Percentiles rank a stretch among this genome's conserved stretches.
Conservation (phyloP, 2,888 invertebrate species). For the Rotaria sp. region DNA sequence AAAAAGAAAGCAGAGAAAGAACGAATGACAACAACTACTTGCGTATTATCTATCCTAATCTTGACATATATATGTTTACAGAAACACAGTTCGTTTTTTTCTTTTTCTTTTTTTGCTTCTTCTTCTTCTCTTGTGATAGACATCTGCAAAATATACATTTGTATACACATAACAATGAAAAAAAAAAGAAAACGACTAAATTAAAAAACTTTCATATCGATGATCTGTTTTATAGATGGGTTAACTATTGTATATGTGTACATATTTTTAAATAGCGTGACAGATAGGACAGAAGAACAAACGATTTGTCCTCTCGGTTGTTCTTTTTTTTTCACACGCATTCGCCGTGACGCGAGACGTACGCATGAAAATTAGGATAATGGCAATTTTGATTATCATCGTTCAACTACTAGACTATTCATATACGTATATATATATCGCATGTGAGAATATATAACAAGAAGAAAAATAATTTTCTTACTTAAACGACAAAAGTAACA, state of each 20-base stretch:
- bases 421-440: not conserved
- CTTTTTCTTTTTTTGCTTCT: not conserved
- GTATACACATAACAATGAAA: not conserved
- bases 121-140: not conserved
- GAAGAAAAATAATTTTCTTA: slow-evolving; percentile 11
- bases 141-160: not conserved
- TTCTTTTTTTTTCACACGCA: not conserved
- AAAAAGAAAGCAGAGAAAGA: not conserved
- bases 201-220: not conserved
- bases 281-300: slow-evolving; percentile 9
- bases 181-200: not conserved
- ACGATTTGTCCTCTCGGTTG: not conserved
- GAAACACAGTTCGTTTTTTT: not conserved
- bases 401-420: not conserved
- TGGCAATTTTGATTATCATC: slow-evolving; percentile 2
- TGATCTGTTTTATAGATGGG: not conserved
- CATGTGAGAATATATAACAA: not conserved
- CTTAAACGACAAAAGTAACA: slow-evolving; percentile 9
- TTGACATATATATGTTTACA: slow-evolving; percentile 15
- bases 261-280: not conserved
- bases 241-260: not conserved
- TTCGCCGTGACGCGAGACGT: not conserved
- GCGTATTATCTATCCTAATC: slow-evolving; percentile 9
- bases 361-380: slow-evolving; percentile 14
- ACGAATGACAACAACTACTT: not conserved